Evolutionary conservation across 2,797 vertebrate species (phyloP).

Genomic region (Acanthurus leucopareius): DNA sequence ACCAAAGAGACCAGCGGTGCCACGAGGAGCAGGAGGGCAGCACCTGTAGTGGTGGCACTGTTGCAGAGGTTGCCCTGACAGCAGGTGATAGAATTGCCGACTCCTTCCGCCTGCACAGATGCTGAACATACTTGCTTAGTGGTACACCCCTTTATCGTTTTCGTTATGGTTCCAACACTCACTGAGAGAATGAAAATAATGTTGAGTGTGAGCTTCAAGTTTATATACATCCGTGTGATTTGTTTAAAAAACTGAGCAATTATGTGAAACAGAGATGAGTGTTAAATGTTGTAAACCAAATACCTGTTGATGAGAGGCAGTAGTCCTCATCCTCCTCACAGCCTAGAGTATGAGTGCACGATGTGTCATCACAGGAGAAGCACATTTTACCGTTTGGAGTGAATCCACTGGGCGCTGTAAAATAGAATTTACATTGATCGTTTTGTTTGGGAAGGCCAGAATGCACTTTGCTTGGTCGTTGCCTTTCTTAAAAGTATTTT

Average conservation of each 20-base stretch:
- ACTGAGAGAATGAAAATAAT: slow-evolving; percentile 42
- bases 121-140: slow-evolving; percentile 23
- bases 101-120: rapidly evolving
- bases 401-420: slow-evolving; percentile 16
- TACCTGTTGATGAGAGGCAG: slow-evolving; percentile 66
- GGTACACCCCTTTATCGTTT: slow-evolving; percentile 60
- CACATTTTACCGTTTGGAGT: slow-evolving; percentile 67
- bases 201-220: not conserved
- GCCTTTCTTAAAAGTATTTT: not conserved
- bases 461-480: not conserved
- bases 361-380: slow-evolving; percentile 36
- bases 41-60: slow-evolving; percentile 8
- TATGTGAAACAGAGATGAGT: not conserved
- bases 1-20: slow-evolving; percentile 43
- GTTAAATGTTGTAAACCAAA: not conserved
- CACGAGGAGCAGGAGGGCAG: slow-evolving; percentile 55
- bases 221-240: not conserved
- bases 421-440: not conserved
- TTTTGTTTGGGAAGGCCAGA: not conserved
- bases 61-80: slow-evolving; percentile 32
- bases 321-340: slow-evolving; percentile 62
- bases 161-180: rapidly evolving
- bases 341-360: slow-evolving; percentile 21
- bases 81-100: slow-evolving; percentile 34
- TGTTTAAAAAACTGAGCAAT: slow-evolving; percentile 5